A percentile compares a stretch with the other conserved stretches of the same genome.
Conservation (phyloP, 1,140 invertebrate genomes). For the Lordiphosa clarofinis region DNA sequence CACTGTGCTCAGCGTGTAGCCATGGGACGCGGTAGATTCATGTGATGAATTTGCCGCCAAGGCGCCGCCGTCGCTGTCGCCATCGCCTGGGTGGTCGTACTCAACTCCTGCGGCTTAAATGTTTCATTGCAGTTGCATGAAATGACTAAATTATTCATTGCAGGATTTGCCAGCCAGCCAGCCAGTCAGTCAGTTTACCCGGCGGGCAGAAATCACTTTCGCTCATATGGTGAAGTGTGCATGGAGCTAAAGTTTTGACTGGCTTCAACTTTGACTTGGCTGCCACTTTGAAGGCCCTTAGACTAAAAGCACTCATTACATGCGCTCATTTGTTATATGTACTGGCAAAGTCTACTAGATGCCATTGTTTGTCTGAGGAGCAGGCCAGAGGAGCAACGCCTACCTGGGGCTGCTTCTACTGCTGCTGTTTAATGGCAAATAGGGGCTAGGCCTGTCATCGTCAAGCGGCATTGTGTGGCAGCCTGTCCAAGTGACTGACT, state of each 20-base stretch:
- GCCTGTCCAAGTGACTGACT: constrained; percentile 39
- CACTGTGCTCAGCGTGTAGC: constrained; percentile 6
- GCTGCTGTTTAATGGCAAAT: constrained; percentile 33
- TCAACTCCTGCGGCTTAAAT: constrained; percentile 74
- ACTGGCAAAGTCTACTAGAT: constrained; percentile 43
- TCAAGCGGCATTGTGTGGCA: constrained; percentile 34
- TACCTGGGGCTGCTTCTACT: constrained; percentile 49
- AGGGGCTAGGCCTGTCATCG: constrained; percentile 53
- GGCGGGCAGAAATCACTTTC: constrained; percentile 62
- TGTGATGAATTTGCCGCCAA: constrained; percentile 75
- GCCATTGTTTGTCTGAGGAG: constrained; percentile 39
- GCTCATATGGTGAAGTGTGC: constrained; percentile 29
- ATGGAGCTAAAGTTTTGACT: constrained; percentile 3
- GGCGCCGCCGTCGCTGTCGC: constrained; percentile 41
- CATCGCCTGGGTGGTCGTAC: constrained; percentile 57
- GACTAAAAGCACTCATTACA: constrained; percentile 37
- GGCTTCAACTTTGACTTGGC: constrained; percentile 25
- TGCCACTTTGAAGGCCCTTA: constrained; percentile 24
- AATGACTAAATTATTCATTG: constrained; percentile 77
- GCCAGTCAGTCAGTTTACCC: constrained; percentile 1
- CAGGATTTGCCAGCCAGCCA: constrained; percentile 52
- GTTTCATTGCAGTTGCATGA: constrained; percentile 41
- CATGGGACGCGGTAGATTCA: constrained; percentile 52
- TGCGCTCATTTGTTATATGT: constrained; percentile 37
- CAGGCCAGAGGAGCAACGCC: constrained; percentile 39